These are phyloP conservation scores for Oligia strigilis DNA, from an alignment of 2,888 invertebrate genomes.

Conservation along the genomic window DNA sequence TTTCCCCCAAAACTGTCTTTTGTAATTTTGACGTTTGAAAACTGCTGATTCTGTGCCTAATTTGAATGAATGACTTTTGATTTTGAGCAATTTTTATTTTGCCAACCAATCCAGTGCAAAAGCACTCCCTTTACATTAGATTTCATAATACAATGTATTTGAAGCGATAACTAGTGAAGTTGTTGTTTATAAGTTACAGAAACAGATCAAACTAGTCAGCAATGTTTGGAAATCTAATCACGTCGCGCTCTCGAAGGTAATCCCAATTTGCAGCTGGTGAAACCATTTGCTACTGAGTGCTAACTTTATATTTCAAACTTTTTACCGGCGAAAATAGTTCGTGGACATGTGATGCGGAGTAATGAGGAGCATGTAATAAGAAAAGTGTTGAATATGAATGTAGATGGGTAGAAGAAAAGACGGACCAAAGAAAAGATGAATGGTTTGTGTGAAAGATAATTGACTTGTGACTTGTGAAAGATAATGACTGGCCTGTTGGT, in stretches of 20 bases:
- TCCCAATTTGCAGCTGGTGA: conserved; percentile 4
- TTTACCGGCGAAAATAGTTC: conserved; percentile 14
- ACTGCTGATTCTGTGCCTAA: not conserved
- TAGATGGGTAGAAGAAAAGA: not conserved
- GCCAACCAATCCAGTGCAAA: not conserved
- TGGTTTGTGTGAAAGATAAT: conserved; percentile 22
- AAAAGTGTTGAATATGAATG: conserved; percentile 11
- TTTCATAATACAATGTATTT: not conserved
- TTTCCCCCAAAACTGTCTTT: not conserved
- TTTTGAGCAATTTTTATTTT: not conserved
- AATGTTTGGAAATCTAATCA: conserved; percentile 18
- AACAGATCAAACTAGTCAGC: not conserved
- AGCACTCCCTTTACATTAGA: not conserved
- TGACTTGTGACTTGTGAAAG: too few species aligned
- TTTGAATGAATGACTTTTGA: not conserved
- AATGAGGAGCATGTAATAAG: conserved; percentile 21
- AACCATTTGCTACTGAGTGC: not conserved
- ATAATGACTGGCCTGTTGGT: too few species aligned
- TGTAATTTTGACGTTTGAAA: not conserved
- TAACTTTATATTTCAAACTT: conserved; percentile 13
- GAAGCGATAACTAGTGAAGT: not conserved
- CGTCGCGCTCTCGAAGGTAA: not conserved
- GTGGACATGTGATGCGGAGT: conserved; percentile 10
- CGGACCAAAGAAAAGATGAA: conserved; percentile 26
- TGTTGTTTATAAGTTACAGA: conserved; percentile 1